Evolutionary conservation across 2,797 vertebrate species (phyloP).

Genomic region (Dallia pectoralis): DNA sequence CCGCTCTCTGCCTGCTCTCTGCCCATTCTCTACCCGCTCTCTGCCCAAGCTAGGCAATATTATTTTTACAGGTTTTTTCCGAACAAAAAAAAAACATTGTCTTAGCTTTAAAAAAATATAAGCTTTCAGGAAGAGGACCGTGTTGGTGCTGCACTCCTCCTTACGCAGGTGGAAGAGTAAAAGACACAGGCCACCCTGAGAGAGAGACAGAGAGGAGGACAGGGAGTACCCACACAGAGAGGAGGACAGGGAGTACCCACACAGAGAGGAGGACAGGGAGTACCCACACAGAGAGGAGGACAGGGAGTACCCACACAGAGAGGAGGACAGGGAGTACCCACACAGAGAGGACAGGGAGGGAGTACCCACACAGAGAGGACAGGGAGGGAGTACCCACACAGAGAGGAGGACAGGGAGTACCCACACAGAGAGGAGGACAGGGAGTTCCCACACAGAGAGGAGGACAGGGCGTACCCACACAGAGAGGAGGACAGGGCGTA

Average conservation of each 20-base stretch:
- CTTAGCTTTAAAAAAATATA: constrained; percentile 15
- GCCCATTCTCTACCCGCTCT: constrained; percentile 43
- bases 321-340: constrained; percentile 54
- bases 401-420: constrained; percentile 55
- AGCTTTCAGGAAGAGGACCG: constrained; percentile 67
- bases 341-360: constrained; percentile 55
- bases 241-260: constrained; percentile 53
- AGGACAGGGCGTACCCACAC: no score
- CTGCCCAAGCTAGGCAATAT: constrained; percentile 42
- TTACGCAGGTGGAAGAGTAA: background rate
- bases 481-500: constrained; percentile 49
- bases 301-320: constrained; percentile 57
- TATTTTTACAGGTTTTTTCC: constrained; percentile 52
- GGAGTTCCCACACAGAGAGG: no score
- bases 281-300: constrained; percentile 54
- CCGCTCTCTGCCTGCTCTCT: constrained; percentile 20
- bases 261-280: constrained; percentile 56
- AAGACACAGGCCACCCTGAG: constrained; percentile 45
- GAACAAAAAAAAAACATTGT: constrained; percentile 16
- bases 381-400: constrained; percentile 54
- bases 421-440: constrained; percentile 58
- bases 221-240: constrained; percentile 56
- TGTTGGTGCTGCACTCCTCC: constrained; percentile 45
- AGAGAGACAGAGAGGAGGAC: constrained; percentile 34
- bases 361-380: constrained; percentile 54